phyloP scores from a whole-genome alignment of 2,888 invertebrate genomes.

The Amblyjoppa fuscipennis region DNA sequence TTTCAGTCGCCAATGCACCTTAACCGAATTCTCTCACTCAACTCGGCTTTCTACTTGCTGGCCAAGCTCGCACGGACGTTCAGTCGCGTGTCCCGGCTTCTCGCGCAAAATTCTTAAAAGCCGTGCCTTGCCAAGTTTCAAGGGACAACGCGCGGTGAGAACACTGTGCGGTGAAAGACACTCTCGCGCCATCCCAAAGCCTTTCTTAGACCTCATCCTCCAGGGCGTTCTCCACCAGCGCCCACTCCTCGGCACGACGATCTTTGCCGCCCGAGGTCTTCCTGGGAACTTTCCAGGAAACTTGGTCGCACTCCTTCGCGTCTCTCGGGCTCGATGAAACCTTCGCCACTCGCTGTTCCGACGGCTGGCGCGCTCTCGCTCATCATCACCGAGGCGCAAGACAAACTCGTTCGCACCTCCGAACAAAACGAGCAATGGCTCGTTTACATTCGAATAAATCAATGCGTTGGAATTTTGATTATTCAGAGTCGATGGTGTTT shows the following conservation, averaged over 20 bases:
- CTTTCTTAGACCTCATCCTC: slow-evolving; percentile 20
- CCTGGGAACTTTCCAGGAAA: slow-evolving; percentile 76
- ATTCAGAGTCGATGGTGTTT: no score
- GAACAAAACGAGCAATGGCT: no score
- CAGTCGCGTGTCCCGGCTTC: slow-evolving; percentile 5
- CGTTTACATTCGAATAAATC: no score
- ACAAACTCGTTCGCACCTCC: slow-evolving; percentile 38
- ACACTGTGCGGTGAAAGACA: slow-evolving; percentile 59
- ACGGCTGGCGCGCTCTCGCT: not conserved
- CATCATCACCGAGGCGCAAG: not conserved
- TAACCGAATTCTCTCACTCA: slow-evolving; percentile 20
- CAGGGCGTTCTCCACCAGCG: no score
- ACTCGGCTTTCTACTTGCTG: not conserved
- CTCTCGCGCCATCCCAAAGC: not conserved
- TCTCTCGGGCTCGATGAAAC: slow-evolving; percentile 68
- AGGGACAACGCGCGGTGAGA: slow-evolving; percentile 66
- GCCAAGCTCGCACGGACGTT: not conserved
- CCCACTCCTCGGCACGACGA: slow-evolving; percentile 6
- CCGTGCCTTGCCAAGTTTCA: slow-evolving; percentile 74
- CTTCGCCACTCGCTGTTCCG: slow-evolving; percentile 69
- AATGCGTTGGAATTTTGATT: no score
- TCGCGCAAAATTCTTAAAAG: slow-evolving; percentile 73
- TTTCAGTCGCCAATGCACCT: slow-evolving; percentile 1
- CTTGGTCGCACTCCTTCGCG: slow-evolving; percentile 44
- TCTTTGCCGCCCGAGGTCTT: slow-evolving; percentile 40